Percentiles rank a stretch among this genome's conserved stretches.
These are phyloP conservation scores for Picus viridis DNA, from an alignment of 2,797 vertebrate genomes.

Conservation along the genomic window DNA sequence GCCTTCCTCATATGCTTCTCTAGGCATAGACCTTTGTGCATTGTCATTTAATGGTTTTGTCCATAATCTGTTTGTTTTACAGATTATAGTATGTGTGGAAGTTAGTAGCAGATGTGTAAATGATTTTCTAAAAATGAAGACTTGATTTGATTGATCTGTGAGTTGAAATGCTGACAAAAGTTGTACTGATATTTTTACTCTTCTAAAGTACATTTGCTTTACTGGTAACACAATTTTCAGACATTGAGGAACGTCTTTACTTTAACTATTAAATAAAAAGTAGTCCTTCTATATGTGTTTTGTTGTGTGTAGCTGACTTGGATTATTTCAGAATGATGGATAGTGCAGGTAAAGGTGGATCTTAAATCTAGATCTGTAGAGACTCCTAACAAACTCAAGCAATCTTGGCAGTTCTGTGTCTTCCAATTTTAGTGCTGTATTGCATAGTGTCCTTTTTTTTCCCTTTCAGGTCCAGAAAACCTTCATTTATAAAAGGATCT, in stretches of 20 bases:
- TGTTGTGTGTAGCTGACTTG: neutral
- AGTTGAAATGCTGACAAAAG: neutral
- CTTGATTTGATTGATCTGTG: neutral
- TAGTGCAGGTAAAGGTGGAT: neutral
- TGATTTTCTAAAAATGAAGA: neutral
- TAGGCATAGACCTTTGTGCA: neutral
- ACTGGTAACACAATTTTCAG: neutral
- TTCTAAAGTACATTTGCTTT: neutral
- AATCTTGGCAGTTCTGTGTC: neutral
- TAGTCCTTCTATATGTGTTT: neutral
- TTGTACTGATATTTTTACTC: neutral
- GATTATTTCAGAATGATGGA: neutral
- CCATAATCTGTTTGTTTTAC: neutral
- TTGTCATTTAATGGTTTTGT: neutral
- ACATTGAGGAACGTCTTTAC: neutral
- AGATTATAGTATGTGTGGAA: neutral
- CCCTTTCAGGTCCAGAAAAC: neutral
- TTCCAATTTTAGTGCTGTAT: neutral
- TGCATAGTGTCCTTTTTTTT: neutral
- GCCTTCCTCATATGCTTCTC: neutral
- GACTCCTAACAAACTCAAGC: neutral
- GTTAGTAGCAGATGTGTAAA: neutral
- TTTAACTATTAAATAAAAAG: neutral
- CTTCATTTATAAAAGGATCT: neutral
- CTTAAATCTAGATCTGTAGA: neutral